Conservation (phyloP, 2,888 invertebrate genomes). For the Spodoptera picta region DNA sequence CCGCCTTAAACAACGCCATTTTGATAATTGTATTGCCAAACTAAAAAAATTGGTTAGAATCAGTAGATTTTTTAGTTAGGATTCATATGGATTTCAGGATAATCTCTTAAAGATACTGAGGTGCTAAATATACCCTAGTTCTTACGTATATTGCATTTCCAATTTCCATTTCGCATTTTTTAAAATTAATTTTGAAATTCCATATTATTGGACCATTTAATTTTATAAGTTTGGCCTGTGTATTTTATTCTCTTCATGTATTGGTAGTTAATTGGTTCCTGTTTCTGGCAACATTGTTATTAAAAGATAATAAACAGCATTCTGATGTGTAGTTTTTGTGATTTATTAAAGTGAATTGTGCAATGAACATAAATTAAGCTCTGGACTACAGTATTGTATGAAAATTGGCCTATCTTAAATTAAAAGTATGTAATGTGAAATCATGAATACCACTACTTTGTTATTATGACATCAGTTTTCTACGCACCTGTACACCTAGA, state of each 20-base stretch:
- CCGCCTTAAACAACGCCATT: conserved; percentile 46
- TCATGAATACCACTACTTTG: background rate
- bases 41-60: conserved; percentile 67
- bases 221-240: conserved; percentile 44
- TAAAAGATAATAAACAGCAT: background rate
- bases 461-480: background rate
- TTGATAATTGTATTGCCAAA: conserved; percentile 62
- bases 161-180: conserved; percentile 61
- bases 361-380: conserved; percentile 18
- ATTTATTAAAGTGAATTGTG: conserved; percentile 30
- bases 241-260: conserved; percentile 27
- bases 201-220: conserved; percentile 57
- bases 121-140: conserved; percentile 72
- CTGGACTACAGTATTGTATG: conserved; percentile 30
- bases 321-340: conserved; percentile 9
- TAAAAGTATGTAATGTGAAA: background rate
- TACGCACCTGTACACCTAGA: too few species aligned
- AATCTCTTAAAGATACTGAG: conserved; percentile 72
- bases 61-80: conserved; percentile 64
- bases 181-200: conserved; percentile 54
- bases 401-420: conserved; percentile 28
- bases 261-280: conserved; percentile 24
- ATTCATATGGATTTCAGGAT: conserved; percentile 69
- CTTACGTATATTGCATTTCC: conserved; percentile 61
- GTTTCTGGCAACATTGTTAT: conserved; percentile 44